Evolutionary conservation across 2,113 vertebrate species (phyloP).

Genomic region (Craseonycteris thonglongyai): DNA sequence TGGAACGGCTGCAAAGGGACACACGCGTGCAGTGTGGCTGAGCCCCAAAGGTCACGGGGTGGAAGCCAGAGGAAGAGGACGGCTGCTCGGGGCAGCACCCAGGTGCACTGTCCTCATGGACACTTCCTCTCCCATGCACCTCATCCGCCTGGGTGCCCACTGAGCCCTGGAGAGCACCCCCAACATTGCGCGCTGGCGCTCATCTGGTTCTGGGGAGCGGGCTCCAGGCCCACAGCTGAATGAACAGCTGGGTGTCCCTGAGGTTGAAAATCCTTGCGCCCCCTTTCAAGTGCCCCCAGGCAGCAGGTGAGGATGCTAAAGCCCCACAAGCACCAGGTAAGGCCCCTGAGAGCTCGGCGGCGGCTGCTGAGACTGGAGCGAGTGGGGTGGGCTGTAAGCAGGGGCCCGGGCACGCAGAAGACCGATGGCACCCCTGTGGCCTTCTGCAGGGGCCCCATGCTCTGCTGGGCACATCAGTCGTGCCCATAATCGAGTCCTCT

Average conservation of each 20-base stretch:
- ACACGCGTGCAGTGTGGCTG: not conserved
- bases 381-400: no score
- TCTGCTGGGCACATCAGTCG: not conserved
- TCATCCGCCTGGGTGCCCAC: not conserved
- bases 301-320: conserved; percentile 67
- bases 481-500: not conserved
- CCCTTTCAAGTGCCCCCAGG: conserved; percentile 64
- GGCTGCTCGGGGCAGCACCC: not conserved
- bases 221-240: conserved; percentile 39
- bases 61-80: not conserved
- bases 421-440: not conserved
- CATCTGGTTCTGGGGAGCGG: conserved; percentile 27
- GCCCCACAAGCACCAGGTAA: conserved; percentile 70
- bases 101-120: not conserved
- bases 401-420: no score
- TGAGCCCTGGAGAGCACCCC: not conserved
- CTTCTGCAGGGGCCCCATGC: not conserved
- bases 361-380: conserved; percentile 54
- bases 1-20: not conserved
- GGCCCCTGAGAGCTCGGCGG: conserved; percentile 65
- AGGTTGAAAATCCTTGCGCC: conserved; percentile 66
- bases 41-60: not conserved
- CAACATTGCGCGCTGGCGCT: conserved; percentile 28
- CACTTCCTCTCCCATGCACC: not conserved
- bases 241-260: conserved; percentile 61